A percentile compares a stretch with the other conserved stretches of the same genome.
These are phyloP conservation scores for Gobio gobio DNA, from an alignment of 2,113 vertebrate species.

Conservation along the genomic window DNA sequence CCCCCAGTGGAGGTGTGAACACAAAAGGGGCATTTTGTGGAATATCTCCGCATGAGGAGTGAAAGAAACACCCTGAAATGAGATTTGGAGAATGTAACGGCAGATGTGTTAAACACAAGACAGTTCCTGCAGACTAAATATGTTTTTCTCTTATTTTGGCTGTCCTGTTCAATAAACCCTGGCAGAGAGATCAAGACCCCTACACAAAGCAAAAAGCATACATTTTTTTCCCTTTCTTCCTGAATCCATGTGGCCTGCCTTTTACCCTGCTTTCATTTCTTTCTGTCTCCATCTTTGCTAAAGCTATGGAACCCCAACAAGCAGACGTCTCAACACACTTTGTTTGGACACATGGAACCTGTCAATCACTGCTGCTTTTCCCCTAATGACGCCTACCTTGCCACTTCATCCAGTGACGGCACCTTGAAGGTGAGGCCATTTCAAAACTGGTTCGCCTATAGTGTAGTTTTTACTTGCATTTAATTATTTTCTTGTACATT, in stretches of 20 bases:
- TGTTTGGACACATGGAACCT: constrained; percentile 86
- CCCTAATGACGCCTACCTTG: constrained; percentile 84
- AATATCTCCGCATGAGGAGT: background rate
- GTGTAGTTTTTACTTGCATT: background rate
- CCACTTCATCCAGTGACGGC: constrained; percentile 92
- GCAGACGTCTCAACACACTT: constrained; percentile 86
- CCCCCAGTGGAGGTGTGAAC: background rate
- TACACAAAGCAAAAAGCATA: background rate
- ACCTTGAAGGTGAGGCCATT: constrained; percentile 85
- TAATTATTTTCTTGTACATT: too few species aligned
- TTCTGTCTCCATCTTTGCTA: constrained; percentile 51
- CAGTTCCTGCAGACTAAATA: background rate
- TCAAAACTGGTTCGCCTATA: background rate
- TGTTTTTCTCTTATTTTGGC: background rate
- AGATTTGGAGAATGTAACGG: background rate
- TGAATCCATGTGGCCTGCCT: too few species aligned
- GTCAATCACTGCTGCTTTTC: constrained; percentile 96
- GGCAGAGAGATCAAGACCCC: background rate
- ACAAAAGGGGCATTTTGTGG: constrained; percentile 13
- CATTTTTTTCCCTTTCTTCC: background rate
- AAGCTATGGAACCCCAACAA: constrained; percentile 91
- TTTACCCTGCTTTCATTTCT: background rate
- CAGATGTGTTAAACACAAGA: background rate
- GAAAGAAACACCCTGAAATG: constrained; percentile 10
- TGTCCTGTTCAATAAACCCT: background rate